These are phyloP conservation scores for Himalopsyche anomala DNA, from an alignment of 2,888 invertebrate species.

Conservation along the genomic window DNA sequence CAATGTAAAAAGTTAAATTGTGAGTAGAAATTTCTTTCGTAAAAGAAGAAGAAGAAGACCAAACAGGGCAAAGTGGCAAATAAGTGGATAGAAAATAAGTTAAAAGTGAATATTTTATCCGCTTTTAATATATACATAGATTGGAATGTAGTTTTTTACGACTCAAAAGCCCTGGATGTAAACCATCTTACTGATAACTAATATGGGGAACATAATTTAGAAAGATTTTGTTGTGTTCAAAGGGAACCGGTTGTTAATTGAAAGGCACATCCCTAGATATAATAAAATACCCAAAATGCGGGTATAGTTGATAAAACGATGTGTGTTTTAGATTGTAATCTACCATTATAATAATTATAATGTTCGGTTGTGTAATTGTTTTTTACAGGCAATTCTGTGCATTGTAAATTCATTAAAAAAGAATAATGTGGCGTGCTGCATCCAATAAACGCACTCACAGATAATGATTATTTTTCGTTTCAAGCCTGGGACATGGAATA, in stretches of 20 bases:
- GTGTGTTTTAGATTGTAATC: slow-evolving; percentile 27
- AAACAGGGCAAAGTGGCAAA: too few relatives aligned
- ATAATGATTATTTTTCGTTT: background rate
- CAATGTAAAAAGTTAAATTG: too few relatives aligned
- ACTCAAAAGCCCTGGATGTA: too few relatives aligned
- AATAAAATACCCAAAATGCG: background rate
- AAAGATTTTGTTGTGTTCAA: too few relatives aligned
- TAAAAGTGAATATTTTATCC: too few relatives aligned
- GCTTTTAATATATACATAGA: too few relatives aligned
- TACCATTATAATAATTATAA: slow-evolving; percentile 27
- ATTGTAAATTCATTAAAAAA: slow-evolving; percentile 31
- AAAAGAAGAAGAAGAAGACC: too few relatives aligned
- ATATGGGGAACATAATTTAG: too few relatives aligned
- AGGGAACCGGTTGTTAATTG: background rate
- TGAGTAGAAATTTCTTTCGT: too few relatives aligned
- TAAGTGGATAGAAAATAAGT: too few relatives aligned
- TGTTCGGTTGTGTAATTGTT: slow-evolving; percentile 6
- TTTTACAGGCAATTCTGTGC: background rate
- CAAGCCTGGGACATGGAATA: background rate
- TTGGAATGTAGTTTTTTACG: too few relatives aligned
- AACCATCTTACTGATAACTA: too few relatives aligned
- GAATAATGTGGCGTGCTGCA: background rate
- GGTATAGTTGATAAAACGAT: background rate
- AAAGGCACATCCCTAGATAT: background rate
- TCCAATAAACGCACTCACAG: background rate